Evolutionary conservation across 1,140 invertebrate genomes (phyloP).

Genomic region (Diabrotica virgifera): DNA sequence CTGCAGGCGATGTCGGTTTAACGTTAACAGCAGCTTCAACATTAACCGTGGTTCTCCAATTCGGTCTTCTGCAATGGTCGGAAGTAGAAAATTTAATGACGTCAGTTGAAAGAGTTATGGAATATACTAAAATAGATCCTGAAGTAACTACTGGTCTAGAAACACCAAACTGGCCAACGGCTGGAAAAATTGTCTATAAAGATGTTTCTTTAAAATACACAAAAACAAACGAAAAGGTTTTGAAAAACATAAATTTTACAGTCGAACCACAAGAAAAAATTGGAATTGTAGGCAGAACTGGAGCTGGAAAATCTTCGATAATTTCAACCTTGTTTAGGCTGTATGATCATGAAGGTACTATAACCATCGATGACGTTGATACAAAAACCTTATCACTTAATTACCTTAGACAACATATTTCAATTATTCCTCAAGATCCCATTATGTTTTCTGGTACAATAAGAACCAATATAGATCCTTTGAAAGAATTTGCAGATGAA

Average conservation of each 20-base stretch:
- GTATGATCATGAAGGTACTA: conserved; percentile 53
- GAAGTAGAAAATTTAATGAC: conserved; percentile 79
- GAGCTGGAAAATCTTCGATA: conserved; percentile 82
- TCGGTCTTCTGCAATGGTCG: conserved; percentile 61
- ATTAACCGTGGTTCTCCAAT: conserved; percentile 52
- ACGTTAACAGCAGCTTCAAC: conserved; percentile 54
- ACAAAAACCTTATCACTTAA: conserved; percentile 63
- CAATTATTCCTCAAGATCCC: conserved; percentile 85
- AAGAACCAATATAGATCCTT: conserved; percentile 36
- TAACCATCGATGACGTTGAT: conserved; percentile 60
- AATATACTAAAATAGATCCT: conserved; percentile 68
- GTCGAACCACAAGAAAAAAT: conserved; percentile 64
- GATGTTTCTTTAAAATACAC: conserved; percentile 66
- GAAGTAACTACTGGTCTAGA: conserved; percentile 59
- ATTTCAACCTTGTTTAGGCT: conserved; percentile 69
- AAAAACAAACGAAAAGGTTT: conserved; percentile 62
- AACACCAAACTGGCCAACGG: conserved; percentile 62
- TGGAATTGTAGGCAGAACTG: conserved; percentile 77
- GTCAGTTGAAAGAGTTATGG: conserved; percentile 72
- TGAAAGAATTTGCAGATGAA: conserved; percentile 49
- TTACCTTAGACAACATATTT: conserved; percentile 70
- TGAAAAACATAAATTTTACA: conserved; percentile 70
- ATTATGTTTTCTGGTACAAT: conserved; percentile 71
- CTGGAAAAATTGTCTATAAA: conserved; percentile 69
- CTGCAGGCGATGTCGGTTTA: conserved; percentile 58